These are phyloP conservation scores for Acanthopagrus latus DNA, from an alignment of 2,797 vertebrate species.

Conservation along the genomic window DNA sequence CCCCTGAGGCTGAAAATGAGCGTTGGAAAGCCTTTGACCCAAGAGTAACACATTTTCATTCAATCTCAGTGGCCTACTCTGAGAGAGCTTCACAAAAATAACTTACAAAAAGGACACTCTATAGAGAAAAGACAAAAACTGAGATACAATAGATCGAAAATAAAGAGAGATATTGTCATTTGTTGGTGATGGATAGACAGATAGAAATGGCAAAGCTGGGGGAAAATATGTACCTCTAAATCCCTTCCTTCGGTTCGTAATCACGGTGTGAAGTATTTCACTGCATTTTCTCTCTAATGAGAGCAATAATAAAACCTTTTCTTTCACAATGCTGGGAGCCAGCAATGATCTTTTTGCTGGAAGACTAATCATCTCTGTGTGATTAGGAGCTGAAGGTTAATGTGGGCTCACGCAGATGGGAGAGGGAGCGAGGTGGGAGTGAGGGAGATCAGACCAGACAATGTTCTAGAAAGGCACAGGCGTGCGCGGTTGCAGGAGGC, in stretches of 20 bases:
- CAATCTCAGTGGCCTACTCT: conserved; percentile 35
- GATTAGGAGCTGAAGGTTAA: conserved; percentile 86
- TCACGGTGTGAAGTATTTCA: conserved; percentile 49
- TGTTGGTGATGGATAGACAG: not conserved
- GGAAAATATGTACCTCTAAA: conserved; percentile 11
- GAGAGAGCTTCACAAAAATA: conserved; percentile 26
- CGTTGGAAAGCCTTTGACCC: conserved; percentile 59
- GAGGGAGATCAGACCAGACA: conserved; percentile 68
- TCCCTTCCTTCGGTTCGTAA: conserved; percentile 19
- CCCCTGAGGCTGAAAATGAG: conserved; percentile 58
- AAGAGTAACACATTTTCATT: conserved; percentile 60
- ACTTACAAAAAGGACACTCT: conserved; percentile 16
- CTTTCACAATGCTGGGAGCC: conserved; percentile 59
- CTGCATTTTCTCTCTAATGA: conserved; percentile 52
- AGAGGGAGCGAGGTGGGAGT: conserved; percentile 55
- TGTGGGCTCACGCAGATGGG: conserved; percentile 71
- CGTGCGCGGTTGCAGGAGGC: conserved; percentile 50
- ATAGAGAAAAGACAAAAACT: not conserved
- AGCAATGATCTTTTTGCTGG: conserved; percentile 63
- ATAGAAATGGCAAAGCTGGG: not conserved
- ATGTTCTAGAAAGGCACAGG: conserved; percentile 57
- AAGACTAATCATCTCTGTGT: conserved; percentile 76
- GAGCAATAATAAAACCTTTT: conserved; percentile 54
- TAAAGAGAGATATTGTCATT: conserved; percentile 10
- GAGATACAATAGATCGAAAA: not conserved